Evolutionary conservation across 2,113 vertebrate species (phyloP).

Genomic region (Pithys albifrons): DNA sequence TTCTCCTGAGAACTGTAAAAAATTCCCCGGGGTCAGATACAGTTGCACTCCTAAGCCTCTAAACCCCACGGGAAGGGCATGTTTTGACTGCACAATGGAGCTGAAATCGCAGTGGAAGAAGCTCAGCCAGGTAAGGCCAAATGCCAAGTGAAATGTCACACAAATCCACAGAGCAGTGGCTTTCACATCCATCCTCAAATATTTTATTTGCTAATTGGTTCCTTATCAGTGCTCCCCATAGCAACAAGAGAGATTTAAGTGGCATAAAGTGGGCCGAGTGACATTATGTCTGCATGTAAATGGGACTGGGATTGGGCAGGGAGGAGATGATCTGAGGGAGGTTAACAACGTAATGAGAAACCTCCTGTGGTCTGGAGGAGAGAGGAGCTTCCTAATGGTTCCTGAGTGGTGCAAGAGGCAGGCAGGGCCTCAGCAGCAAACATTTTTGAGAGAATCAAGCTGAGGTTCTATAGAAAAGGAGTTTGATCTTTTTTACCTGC

Average conservation of each 20-base stretch:
- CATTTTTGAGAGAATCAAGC: not conserved
- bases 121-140: not conserved
- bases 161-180: not conserved
- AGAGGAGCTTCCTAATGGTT: not conserved
- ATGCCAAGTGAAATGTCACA: not conserved
- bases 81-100: slow-evolving; percentile 12
- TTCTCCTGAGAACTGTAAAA: not conserved
- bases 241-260: slow-evolving; percentile 47
- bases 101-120: not conserved
- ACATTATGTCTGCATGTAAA: slow-evolving; percentile 27
- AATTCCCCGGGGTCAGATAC: not conserved
- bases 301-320: not conserved
- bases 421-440: not conserved
- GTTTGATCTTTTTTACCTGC: not conserved
- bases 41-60: not conserved
- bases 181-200: not conserved
- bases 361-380: not conserved
- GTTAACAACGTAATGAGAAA: slow-evolving; percentile 4
- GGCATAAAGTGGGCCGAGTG: slow-evolving; percentile 28
- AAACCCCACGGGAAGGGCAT: not conserved
- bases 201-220: slow-evolving; percentile 45
- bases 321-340: slow-evolving; percentile 20
- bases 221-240: slow-evolving; percentile 38
- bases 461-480: not conserved
- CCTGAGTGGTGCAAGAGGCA: not conserved